phyloP scores from a whole-genome alignment of 1,140 invertebrate species.

The Drosophila virilis region DNA sequence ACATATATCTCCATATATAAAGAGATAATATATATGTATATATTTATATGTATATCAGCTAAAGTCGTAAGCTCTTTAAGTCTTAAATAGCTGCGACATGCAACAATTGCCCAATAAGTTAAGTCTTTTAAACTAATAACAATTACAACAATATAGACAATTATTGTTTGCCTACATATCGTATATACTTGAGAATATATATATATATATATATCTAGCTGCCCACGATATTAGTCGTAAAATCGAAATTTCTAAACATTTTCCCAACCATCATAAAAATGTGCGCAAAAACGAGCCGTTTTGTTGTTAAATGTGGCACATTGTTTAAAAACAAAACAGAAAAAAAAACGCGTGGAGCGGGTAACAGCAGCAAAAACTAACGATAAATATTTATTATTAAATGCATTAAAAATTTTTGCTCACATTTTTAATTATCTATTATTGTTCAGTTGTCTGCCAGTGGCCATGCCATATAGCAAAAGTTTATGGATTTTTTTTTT shows the following conservation, averaged over 20 bases:
- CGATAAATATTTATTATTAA: constrained; percentile 67
- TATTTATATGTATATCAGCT: too few relatives aligned
- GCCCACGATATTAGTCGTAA: constrained; percentile 43
- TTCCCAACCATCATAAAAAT: constrained; percentile 39
- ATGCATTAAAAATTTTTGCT: constrained; percentile 30
- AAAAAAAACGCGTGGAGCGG: too few relatives aligned
- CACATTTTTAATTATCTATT: constrained; percentile 62
- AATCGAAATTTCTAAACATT: constrained; percentile 35
- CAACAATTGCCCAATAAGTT: too few relatives aligned
- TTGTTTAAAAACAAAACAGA: constrained; percentile 31
- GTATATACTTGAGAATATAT: background rate
- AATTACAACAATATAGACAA: background rate
- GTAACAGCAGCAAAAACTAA: constrained; percentile 20
- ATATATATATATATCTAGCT: background rate
- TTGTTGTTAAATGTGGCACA: constrained; percentile 38
- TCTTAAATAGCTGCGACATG: too few relatives aligned
- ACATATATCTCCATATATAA: too few relatives aligned
- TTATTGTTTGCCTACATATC: background rate
- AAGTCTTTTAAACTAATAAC: background rate
- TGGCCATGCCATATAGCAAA: too few relatives aligned
- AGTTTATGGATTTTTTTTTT: constrained; percentile 4
- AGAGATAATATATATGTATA: too few relatives aligned
- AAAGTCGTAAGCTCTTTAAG: too few relatives aligned
- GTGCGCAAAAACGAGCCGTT: constrained; percentile 30
- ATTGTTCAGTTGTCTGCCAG: constrained; percentile 40